phyloP scores from a whole-genome alignment of 2,113 vertebrate genomes.

The Diphyllodes magnificus region DNA sequence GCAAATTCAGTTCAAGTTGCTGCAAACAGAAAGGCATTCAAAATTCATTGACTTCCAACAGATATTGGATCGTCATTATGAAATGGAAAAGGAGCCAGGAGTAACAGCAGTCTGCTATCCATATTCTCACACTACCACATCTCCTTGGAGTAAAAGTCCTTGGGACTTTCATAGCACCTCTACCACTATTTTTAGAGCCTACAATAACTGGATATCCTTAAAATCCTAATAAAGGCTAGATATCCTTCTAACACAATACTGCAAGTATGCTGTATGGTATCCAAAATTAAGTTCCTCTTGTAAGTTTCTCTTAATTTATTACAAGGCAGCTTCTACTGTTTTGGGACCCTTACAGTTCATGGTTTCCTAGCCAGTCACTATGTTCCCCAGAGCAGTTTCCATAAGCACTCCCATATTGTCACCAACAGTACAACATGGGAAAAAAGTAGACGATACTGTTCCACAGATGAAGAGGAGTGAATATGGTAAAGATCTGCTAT shows the following conservation, averaged over 20 bases:
- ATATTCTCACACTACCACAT: background rate
- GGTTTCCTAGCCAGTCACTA: background rate
- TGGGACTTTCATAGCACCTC: background rate
- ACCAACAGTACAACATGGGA: background rate
- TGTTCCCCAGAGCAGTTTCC: background rate
- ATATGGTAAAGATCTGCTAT: background rate
- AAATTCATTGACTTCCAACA: background rate
- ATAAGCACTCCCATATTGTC: background rate
- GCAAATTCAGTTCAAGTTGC: background rate
- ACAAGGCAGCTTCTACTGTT: background rate
- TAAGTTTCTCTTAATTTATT: background rate
- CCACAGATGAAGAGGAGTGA: background rate
- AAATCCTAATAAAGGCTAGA: background rate
- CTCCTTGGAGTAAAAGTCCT: fast-evolving
- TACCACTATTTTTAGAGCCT: background rate
- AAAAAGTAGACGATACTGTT: background rate
- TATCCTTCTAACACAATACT: background rate
- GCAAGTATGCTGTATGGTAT: background rate
- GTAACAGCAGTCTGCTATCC: background rate
- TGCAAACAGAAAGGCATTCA: background rate
- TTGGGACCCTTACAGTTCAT: background rate
- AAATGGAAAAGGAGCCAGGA: background rate
- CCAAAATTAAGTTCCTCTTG: background rate
- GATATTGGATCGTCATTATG: background rate
- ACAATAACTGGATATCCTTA: background rate